Evolutionary conservation across 2,113 vertebrate genomes (phyloP), one percentile per base, ranked within the genome.

Genomic region (Larimichthys crocea): DNA sequence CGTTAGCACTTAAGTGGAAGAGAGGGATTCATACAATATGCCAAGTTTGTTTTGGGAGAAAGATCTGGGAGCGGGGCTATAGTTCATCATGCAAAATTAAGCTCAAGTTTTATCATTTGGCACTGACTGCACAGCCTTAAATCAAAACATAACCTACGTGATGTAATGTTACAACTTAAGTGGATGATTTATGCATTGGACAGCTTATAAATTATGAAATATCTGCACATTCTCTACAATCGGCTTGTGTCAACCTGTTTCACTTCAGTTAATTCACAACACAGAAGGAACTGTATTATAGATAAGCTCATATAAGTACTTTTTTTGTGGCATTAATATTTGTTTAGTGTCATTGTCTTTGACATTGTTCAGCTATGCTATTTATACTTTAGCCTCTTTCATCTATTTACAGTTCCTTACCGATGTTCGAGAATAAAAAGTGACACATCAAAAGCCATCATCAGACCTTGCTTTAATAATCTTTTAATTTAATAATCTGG

Each of bases 1-100:
- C 85, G 89, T 92, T 93, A 88, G 86, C 73, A 76, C 77, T 77
- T 78, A 85, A 85, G 87, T 82, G 76, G 89, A 84, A 77, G 60
- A 80, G 56, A 90, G 74, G 62, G 77, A 78, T 82, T 82, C 26
- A 72, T 79, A 81, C 49, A 65, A 52, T 72, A 74, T 81, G 84
- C 88, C 85, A 88, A 76, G 75, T 88, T 80, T 86, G 83, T 87
- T 83, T 78, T 35, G 8, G 60, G 52, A 77, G 69, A 65, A 65
- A 71, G 44, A 86, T 52, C 35, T 31, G 40, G 62, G 44, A 76
- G 76, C 22, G 2, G 56, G 40, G 66, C 84, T 72, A 69, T 74
- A 86, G 88, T 87, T 88, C 72, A 82, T 81, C 50, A 79, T 46
- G 56, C 60, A 74, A 73, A 75, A 84, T 84, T 53, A 87, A 71